These are phyloP conservation scores for Acrobeloides nanus DNA, from an alignment of 2,888 invertebrate genomes.

Conservation along the genomic window DNA sequence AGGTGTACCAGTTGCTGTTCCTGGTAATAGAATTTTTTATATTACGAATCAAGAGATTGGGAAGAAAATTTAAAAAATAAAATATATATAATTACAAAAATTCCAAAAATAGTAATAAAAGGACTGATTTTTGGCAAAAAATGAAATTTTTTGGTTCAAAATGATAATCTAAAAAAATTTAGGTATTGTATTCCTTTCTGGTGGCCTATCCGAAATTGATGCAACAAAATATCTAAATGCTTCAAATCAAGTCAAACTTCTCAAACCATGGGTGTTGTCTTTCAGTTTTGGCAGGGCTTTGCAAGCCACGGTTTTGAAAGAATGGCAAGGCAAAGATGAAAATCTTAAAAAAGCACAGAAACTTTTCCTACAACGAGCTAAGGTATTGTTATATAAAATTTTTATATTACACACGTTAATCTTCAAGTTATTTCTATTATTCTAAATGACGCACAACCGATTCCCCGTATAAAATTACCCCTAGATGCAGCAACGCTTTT, in stretches of 20 bases:
- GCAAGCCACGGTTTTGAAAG: slow-evolving; percentile 84
- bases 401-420: no score
- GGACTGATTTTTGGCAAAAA: slow-evolving; percentile 65
- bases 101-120: no score
- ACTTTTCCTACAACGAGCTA: slow-evolving; percentile 59
- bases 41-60: no score
- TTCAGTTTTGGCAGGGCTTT: slow-evolving; percentile 97
- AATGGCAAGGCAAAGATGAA: slow-evolving; percentile 87
- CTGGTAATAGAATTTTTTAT: slow-evolving; percentile 26
- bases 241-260: slow-evolving; percentile 75
- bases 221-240: slow-evolving; percentile 90
- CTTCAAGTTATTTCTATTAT: no score
- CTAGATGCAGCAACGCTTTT: no score
- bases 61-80: no score
- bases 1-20: slow-evolving; percentile 31
- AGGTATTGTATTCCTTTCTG: slow-evolving; percentile 92
- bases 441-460: no score
- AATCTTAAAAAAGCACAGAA: slow-evolving; percentile 75
- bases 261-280: slow-evolving; percentile 90
- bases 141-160: no score
- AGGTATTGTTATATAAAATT: no score
- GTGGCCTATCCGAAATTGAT: slow-evolving; percentile 95
- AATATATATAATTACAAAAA: no score
- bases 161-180: no score
- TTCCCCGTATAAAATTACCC: no score